These are phyloP conservation scores for Stenoptilia bipunctidactyla DNA, from an alignment of 2,888 invertebrate species.

Conservation along the genomic window DNA sequence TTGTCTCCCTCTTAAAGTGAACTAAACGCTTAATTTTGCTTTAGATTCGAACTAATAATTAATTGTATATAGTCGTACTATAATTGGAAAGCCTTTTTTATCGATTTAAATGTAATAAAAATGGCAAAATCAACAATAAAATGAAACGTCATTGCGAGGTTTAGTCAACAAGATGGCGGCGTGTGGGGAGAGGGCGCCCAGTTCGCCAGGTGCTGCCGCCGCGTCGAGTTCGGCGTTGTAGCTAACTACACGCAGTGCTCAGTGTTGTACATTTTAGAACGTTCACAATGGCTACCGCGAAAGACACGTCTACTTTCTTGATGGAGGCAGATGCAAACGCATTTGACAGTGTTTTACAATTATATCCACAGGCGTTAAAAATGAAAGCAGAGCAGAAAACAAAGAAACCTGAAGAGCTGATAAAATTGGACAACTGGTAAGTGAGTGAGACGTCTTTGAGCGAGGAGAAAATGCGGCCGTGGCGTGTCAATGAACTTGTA, in stretches of 20 bases:
- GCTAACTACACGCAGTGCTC: conserved; percentile 71
- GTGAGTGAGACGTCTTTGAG: conserved; percentile 64
- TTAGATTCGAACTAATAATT: not conserved
- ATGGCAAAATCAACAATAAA: not conserved
- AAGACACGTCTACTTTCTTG: conserved; percentile 95
- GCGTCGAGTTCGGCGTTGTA: conserved; percentile 72
- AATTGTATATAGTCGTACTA: not conserved
- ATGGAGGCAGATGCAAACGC: conserved; percentile 89
- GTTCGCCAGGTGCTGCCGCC: conserved; percentile 73
- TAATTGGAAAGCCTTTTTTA: conserved; percentile 1
- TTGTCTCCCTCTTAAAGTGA: conserved; percentile 7
- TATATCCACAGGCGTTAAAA: conserved; percentile 92
- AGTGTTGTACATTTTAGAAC: conserved; percentile 72
- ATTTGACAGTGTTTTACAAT: conserved; percentile 89
- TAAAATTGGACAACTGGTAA: conserved; percentile 96
- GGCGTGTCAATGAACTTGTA: conserved; percentile 74
- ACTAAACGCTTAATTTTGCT: not conserved
- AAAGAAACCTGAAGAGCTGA: conserved; percentile 94
- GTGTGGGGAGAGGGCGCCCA: conserved; percentile 70
- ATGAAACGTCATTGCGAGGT: conserved; percentile 64
- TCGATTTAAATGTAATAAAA: not conserved
- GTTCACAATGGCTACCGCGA: conserved; percentile 86
- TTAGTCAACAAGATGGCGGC: conserved; percentile 64
- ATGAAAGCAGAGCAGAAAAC: conserved; percentile 91
- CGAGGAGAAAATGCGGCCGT: conserved; percentile 71